Evolutionary conservation across 2,888 invertebrate genomes (phyloP).

Genomic region (Mayetiola destructor): DNA sequence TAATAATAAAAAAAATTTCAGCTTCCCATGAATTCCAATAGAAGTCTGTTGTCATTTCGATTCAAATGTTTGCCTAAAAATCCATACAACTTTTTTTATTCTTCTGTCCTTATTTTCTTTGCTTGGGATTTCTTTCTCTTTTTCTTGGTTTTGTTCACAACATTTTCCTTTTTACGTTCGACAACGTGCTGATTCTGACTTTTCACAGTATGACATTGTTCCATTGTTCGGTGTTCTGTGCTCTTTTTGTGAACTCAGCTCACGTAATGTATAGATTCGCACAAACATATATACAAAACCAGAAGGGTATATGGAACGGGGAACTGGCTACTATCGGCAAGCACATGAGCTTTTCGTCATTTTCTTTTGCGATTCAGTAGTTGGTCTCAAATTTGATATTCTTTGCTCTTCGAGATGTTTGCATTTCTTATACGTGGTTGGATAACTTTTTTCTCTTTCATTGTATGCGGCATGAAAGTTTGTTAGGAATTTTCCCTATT

Average conservation of each 20-base stretch:
- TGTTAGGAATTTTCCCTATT: not conserved
- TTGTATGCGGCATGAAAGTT: not conserved
- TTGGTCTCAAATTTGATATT: constrained; percentile 4
- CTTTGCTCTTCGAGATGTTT: not conserved
- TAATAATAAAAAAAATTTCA: too few species aligned
- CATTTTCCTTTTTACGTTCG: too few species aligned
- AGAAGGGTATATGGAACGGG: not conserved
- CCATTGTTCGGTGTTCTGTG: not conserved
- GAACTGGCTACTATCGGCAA: not conserved
- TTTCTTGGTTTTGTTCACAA: too few species aligned
- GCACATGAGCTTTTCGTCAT: not conserved
- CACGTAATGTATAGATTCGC: not conserved
- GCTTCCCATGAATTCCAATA: too few species aligned
- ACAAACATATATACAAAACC: not conserved
- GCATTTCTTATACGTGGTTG: too few species aligned
- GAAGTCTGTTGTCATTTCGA: too few species aligned
- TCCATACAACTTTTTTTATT: too few species aligned
- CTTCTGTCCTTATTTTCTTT: too few species aligned
- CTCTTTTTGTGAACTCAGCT: not conserved
- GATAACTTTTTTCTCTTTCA: not conserved
- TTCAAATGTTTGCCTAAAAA: too few species aligned
- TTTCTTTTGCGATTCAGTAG: not conserved
- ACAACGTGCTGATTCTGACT: constrained; percentile 8
- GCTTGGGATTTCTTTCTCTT: too few species aligned
- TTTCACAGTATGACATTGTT: constrained; percentile 5